phyloP scores from a whole-genome alignment of 2,113 vertebrate species.

The Shinisaurus crocodilurus region DNA sequence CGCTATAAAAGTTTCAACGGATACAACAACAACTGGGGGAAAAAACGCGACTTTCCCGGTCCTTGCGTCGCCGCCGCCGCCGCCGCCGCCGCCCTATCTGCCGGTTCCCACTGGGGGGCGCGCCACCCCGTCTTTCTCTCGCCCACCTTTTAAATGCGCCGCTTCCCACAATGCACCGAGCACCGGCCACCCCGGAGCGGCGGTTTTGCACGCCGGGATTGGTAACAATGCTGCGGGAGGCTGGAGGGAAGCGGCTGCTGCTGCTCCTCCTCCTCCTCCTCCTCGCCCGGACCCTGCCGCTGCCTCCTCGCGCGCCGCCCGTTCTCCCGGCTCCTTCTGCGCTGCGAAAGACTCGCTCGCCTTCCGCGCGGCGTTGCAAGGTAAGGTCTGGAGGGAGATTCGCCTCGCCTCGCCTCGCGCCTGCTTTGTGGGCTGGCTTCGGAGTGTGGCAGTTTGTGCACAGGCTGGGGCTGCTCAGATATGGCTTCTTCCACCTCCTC shows the following conservation, averaged over 20 bases:
- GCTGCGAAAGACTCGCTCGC: neutral
- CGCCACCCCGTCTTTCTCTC: neutral
- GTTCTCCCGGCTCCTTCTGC: neutral
- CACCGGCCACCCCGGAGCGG: neutral
- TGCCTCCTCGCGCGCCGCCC: neutral
- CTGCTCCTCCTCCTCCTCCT: too few species aligned
- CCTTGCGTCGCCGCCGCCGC: neutral
- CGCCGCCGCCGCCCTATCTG: neutral
- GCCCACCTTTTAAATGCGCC: neutral
- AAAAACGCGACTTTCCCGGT: neutral
- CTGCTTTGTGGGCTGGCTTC: neutral
- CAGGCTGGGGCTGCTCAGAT: neutral
- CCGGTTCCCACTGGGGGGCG: neutral
- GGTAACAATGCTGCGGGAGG: conserved; percentile 10
- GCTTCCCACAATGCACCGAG: conserved; percentile 32
- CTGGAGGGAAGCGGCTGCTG: neutral
- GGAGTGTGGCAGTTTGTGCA: neutral
- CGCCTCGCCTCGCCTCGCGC: neutral
- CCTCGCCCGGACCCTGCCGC: too few species aligned
- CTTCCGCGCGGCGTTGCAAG: neutral
- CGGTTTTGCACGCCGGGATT: neutral
- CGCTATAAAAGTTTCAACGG: too few species aligned
- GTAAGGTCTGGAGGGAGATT: neutral
- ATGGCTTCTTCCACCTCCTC: neutral
- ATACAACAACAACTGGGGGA: too few species aligned